phyloP scores from a whole-genome alignment of 2,797 vertebrate species.

The Odontamblyopus rebecca region DNA sequence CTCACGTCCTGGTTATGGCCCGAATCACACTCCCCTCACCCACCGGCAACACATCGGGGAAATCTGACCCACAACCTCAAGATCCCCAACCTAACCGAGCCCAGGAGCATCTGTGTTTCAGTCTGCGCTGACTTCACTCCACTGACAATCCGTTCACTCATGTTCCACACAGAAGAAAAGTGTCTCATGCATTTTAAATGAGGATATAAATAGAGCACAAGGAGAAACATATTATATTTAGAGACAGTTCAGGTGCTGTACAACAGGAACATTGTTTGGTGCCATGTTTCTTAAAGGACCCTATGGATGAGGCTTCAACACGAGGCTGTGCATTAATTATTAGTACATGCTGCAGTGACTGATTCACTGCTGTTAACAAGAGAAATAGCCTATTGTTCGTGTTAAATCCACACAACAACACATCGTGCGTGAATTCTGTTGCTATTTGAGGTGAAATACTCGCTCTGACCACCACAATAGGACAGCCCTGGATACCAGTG shows the following conservation, averaged over 20 bases:
- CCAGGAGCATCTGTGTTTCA: conserved; percentile 43
- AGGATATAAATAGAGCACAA: conserved; percentile 74
- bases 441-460: conserved; percentile 28
- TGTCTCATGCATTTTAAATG: conserved; percentile 71
- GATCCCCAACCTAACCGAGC: conserved; percentile 39
- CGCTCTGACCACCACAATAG: conserved; percentile 23
- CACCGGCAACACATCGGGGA: conserved; percentile 37
- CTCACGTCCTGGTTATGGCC: conserved; percentile 59
- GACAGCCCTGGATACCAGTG: conserved; percentile 24
- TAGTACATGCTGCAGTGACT: conserved; percentile 64
- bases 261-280: conserved; percentile 22
- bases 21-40: conserved; percentile 51
- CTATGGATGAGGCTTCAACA: conserved; percentile 56
- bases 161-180: conserved; percentile 58
- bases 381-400: conserved; percentile 24
- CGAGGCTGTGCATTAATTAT: conserved; percentile 69
- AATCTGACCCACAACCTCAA: conserved; percentile 30
- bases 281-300: conserved; percentile 29
- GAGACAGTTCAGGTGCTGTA: conserved; percentile 11
- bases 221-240: conserved; percentile 61
- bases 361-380: conserved; percentile 41
- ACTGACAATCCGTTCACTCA: conserved; percentile 56
- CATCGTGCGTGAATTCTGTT: background rate
- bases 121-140: conserved; percentile 23
- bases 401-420: conserved; percentile 17